Evolutionary conservation across 2,888 invertebrate genomes (phyloP).

Genomic region (Plebejus argus): DNA sequence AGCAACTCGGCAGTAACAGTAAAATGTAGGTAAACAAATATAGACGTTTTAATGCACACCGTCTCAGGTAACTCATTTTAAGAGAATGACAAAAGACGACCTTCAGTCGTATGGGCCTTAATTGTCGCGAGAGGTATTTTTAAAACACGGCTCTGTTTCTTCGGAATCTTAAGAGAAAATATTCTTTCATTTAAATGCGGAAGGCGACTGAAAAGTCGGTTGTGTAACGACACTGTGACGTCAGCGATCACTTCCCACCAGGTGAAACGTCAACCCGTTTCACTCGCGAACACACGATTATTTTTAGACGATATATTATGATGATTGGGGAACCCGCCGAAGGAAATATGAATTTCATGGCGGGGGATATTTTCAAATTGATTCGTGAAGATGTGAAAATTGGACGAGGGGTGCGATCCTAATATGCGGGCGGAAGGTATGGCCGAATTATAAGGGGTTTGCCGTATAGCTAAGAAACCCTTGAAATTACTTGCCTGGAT

Average conservation of each 20-base stretch:
- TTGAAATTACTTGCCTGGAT: neutral
- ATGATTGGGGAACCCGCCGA: constrained; percentile 6
- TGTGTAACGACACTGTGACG: neutral
- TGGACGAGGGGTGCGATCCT: constrained; percentile 27
- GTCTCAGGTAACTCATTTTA: constrained; percentile 11
- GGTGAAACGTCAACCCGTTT: constrained; percentile 10
- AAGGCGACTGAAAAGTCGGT: constrained; percentile 1
- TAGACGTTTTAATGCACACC: neutral
- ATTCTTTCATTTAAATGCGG: constrained; percentile 18
- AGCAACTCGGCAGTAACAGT: neutral
- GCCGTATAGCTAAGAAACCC: constrained; percentile 20
- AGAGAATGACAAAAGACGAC: constrained; percentile 4
- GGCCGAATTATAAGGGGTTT: constrained; percentile 28
- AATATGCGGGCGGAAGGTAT: constrained; percentile 28
- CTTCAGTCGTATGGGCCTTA: constrained; percentile 13
- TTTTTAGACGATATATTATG: constrained; percentile 21
- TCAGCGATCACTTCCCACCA: neutral
- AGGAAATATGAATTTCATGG: constrained; percentile 11
- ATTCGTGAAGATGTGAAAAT: constrained; percentile 29
- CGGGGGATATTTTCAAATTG: constrained; percentile 26
- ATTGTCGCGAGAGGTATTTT: constrained; percentile 22
- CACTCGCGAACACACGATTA: constrained; percentile 11
- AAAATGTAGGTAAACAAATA: neutral
- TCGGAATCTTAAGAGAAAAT: constrained; percentile 12
- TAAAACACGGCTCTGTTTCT: constrained; percentile 18